Evolutionary conservation across 2,888 invertebrate species (phyloP).

Genomic region (Andrena minutula): DNA sequence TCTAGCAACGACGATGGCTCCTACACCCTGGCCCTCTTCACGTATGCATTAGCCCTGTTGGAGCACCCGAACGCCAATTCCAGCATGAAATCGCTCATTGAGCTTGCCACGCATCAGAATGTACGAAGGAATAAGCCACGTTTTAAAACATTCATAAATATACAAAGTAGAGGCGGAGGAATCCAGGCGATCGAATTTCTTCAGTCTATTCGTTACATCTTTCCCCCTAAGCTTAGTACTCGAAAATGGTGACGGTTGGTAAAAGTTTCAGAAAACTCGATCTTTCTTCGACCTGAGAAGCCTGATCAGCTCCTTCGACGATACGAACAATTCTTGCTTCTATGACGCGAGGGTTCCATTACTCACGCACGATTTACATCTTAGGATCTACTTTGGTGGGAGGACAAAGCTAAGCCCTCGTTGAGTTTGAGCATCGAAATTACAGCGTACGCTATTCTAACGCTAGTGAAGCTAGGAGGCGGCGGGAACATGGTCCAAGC

Average conservation of each 20-base stretch:
- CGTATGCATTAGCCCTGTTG: conserved; percentile 86
- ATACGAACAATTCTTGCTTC: not conserved
- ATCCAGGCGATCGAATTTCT: not conserved
- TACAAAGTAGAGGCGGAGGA: not conserved
- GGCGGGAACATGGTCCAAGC: conserved; percentile 86
- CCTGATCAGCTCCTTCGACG: too few species aligned
- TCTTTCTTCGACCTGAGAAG: not conserved
- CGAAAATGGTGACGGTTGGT: too few species aligned
- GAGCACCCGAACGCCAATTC: conserved; percentile 85
- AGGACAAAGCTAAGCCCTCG: conserved; percentile 85
- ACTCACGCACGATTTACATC: not conserved
- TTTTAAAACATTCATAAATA: conserved; percentile 4
- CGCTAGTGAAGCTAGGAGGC: conserved; percentile 86
- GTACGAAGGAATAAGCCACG: conserved; percentile 60
- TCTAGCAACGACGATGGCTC: conserved; percentile 81
- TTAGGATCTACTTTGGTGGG: conserved; percentile 86
- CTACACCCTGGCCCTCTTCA: conserved; percentile 86
- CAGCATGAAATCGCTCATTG: conserved; percentile 84
- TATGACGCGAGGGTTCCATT: not conserved
- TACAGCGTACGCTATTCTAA: conserved; percentile 89
- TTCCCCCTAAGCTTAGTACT: too few species aligned
- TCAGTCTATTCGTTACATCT: too few species aligned
- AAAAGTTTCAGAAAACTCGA: too few species aligned
- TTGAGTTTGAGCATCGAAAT: conserved; percentile 89
- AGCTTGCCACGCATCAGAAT: conserved; percentile 83